Evolutionary conservation across 2,888 invertebrate species (phyloP).

Genomic region (Andricus curvator): DNA sequence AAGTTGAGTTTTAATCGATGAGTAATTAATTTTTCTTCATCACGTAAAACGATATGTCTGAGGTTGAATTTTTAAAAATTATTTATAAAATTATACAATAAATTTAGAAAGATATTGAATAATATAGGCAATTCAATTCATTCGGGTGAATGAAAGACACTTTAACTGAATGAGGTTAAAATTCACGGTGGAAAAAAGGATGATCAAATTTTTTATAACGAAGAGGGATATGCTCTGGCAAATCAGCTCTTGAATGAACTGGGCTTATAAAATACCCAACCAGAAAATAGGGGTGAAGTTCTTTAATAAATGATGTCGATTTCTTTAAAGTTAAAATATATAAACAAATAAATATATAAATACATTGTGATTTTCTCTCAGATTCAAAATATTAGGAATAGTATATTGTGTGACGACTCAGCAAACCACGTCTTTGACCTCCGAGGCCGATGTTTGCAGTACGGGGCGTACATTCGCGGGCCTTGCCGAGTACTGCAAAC

Average conservation of each 20-base stretch:
- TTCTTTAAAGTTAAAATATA: background rate
- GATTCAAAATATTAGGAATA: background rate
- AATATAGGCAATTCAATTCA: background rate
- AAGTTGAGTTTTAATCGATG: background rate
- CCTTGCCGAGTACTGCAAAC: too few relatives aligned
- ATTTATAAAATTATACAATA: background rate
- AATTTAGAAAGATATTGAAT: background rate
- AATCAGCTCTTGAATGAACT: background rate
- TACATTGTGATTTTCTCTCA: background rate
- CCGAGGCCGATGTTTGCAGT: too few relatives aligned
- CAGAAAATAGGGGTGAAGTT: background rate
- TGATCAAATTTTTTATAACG: background rate
- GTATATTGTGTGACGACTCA: too few relatives aligned
- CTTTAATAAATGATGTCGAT: background rate
- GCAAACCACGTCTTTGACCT: too few relatives aligned
- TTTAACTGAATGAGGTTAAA: background rate
- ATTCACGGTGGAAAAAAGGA: background rate
- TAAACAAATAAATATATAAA: background rate
- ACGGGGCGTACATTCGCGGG: too few relatives aligned
- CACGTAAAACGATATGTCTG: background rate
- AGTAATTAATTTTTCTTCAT: background rate
- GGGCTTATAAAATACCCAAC: background rate
- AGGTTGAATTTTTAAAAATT: background rate
- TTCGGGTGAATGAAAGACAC: background rate
- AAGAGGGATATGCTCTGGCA: background rate